Evolutionary conservation across 2,113 vertebrate species (phyloP), one percentile per base, ranked within the genome.

Genomic region (Mystacornis crossleyi): DNA sequence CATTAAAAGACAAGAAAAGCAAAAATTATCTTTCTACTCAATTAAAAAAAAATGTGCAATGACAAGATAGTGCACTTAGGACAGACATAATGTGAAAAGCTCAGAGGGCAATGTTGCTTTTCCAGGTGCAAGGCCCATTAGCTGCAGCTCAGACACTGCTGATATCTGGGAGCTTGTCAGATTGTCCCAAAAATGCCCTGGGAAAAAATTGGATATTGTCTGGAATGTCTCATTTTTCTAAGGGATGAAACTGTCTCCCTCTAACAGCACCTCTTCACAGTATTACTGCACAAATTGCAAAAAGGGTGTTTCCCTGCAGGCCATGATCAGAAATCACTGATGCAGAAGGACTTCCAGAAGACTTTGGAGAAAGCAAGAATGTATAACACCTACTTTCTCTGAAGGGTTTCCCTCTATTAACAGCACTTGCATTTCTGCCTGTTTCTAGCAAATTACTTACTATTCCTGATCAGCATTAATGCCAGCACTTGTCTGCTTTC

Each of bases 291-390:
- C 67, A 95, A 91, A 93, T 45, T 45, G 43, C 31, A 91, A 69
- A 81, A 91, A 73, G 14, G 57, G 80, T 81, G 78, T 91, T 89
- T 95, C 61, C 85, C 71, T 96, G 72, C 28, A 86, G 84, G 79
- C 48, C 94, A 64, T 9, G 20, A 72, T 65, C 89, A 80, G 91
- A 91, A 96, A 84, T 14, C 64, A 47, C 33, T 80, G 38, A 95
- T 85, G 93, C 78, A 94, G 81, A 91, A 57, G 43, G 45, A 57
- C 60, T n/a, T 93, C 29, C 40, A 73, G 62, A 92, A 66, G 61
- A 82, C 45, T 54, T 70, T 34, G 48, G 42, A 77, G 62, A 91
- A 60, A 8, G 23, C 12, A 85, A n/a, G 9, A n/a, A 60, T 78
- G 47, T 47, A 70, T 94, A 93, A 58, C 33, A 17, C 7, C 71